phyloP scores from a whole-genome alignment of 2,888 invertebrate species.

The Nymphalis c-album region DNA sequence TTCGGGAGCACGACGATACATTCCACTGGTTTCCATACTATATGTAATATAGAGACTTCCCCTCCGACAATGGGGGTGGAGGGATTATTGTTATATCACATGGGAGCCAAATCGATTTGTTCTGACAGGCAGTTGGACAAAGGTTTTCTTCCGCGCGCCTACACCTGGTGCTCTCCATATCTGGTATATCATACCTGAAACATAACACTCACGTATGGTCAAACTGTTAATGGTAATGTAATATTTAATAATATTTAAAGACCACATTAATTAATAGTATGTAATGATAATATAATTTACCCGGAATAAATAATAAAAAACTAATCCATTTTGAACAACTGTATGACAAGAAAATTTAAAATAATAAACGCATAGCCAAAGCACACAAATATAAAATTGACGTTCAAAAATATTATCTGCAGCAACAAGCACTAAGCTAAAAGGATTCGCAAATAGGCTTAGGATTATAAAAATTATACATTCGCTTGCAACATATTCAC shows the following conservation, averaged over 20 bases:
- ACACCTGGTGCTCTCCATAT: constrained; percentile 87
- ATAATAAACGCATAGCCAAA: too few species aligned
- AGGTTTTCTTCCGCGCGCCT: constrained; percentile 87
- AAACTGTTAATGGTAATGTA: neutral
- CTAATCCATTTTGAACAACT: too few species aligned
- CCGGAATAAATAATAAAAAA: too few species aligned
- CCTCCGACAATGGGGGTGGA: constrained; percentile 87
- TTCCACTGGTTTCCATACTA: constrained; percentile 92
- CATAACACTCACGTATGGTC: neutral
- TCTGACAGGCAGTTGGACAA: constrained; percentile 90
- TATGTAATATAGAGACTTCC: constrained; percentile 90
- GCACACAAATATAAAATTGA: too few species aligned
- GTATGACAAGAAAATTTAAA: too few species aligned
- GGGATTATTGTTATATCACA: constrained; percentile 97
- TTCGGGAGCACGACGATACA: constrained; percentile 93
- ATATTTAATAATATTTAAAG: too few species aligned
- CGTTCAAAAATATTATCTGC: too few species aligned
- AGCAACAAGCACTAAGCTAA: too few species aligned
- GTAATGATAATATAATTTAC: too few species aligned
- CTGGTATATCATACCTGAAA: constrained; percentile 89
- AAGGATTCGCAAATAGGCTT: too few species aligned
- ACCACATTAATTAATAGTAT: too few species aligned
- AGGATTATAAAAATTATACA: too few species aligned
- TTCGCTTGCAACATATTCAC: constrained; percentile 72
- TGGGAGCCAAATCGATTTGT: constrained; percentile 92